phyloP scores from a whole-genome alignment of 1,140 invertebrate species.

The Rhopalosiphum maidis region DNA sequence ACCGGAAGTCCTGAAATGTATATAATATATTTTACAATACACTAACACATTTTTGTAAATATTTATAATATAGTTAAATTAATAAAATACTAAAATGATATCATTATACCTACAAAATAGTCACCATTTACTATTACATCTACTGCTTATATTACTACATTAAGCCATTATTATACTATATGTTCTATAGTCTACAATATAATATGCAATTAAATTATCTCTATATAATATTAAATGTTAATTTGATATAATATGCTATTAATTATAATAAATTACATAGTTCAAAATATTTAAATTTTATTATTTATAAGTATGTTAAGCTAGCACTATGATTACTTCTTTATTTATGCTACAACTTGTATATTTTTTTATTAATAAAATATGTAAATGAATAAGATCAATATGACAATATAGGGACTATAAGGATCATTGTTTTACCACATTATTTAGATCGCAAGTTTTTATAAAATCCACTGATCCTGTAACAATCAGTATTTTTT shows the following conservation, averaged over 20 bases:
- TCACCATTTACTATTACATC: not conserved
- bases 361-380: too few species aligned
- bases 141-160: not conserved
- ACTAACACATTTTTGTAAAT: not conserved
- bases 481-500: not conserved
- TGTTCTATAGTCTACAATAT: not conserved
- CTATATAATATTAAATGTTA: not conserved
- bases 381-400: not conserved
- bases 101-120: too few species aligned
- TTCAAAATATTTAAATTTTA: not conserved
- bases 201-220: not conserved
- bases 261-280: too few species aligned
- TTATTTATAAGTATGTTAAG: too few species aligned
- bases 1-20: not conserved
- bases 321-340: too few species aligned
- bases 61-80: not conserved
- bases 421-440: not conserved
- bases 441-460: not conserved
- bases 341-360: too few species aligned
- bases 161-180: not conserved
- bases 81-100: too few species aligned
- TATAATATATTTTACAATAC: not conserved
- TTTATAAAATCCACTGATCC: not conserved
- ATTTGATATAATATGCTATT: not conserved
- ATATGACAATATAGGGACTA: not conserved